Base-by-base conservation (phyloP, 2,113 vertebrate species). In the Archilochus colubris region DNA sequence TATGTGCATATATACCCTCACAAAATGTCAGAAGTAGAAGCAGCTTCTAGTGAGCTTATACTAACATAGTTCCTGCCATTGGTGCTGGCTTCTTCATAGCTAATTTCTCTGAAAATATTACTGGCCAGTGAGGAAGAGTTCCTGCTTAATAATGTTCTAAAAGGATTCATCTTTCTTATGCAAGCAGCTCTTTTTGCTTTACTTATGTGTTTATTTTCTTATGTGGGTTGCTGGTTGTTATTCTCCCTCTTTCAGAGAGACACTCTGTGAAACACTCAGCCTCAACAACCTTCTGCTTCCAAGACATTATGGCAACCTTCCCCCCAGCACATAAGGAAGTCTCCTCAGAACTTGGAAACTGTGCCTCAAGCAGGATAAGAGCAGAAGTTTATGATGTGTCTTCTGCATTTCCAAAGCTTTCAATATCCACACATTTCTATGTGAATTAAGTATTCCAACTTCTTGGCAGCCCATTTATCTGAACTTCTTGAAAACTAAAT, bases 341-440 rank as follows among this genome's bases (percentile, higher is more conserved):
- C 61, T 73, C 14, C 33, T 82, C 24, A 73, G 70, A 78, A 46
- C n/a, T 57, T 89, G 48, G 89, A 93, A 94, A 78, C 59, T 75
- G 33, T 50, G 10, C 38, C 88, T 69, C 69, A 84, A 79, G 66
- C 11, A 75, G 76, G 30, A 53, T 78, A 86, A 81, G 3, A 66
- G 15, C 2, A 66, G 43, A 79, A 21, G 78, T 84, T 96, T 92
- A 92, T 76, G 84, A 96, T 54, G 78, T 93, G 75, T 73, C 77
- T 72, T 93, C 59, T 74, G 43, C 61, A 48, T 93, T 61, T 88
- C 84, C 67, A 89, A 87, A 94, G 43, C 8, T 80, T 86, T 72
- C 48, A 10, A 74, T 85, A 33, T 25, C 25, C 44, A 62, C 1
- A 0, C 11, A 75, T 75, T 85, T 80, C 46, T 68, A 19, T 88